Percentiles rank a stretch among this genome's conserved stretches.
Evolutionary conservation across 2,113 vertebrate genomes (phyloP).

Genomic region (Perca schrenkii): DNA sequence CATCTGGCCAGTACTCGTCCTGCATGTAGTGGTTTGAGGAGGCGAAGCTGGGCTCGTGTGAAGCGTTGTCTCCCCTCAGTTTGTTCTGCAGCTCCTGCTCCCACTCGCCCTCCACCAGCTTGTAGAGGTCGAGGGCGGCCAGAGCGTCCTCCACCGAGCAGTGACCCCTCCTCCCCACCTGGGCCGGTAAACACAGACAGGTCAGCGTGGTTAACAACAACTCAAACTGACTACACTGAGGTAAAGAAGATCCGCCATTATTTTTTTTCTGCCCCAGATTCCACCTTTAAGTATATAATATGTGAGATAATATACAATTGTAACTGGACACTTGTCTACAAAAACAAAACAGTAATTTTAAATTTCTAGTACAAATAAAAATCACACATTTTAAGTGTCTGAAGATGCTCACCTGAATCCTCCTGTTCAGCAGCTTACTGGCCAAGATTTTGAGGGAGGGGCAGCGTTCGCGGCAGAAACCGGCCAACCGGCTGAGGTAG

Average conservation of each 20-base stretch:
- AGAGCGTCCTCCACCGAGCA: conserved; percentile 92
- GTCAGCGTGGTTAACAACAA: not conserved
- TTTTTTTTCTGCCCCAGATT: no score
- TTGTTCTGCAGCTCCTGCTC: conserved; percentile 81
- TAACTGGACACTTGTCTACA: not conserved
- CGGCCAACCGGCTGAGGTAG: conserved; percentile 80
- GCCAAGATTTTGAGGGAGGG: conserved; percentile 90
- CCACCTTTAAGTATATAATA: not conserved
- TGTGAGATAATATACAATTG: not conserved
- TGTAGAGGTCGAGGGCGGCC: conserved; percentile 94
- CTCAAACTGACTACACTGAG: not conserved
- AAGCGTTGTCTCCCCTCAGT: conserved; percentile 32
- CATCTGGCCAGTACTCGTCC: conserved; percentile 92
- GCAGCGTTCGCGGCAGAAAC: conserved; percentile 51
- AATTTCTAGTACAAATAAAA: not conserved
- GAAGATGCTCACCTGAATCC: conserved; percentile 89
- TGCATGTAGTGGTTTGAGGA: conserved; percentile 91
- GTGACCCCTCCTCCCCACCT: conserved; percentile 90
- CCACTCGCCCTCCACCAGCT: conserved; percentile 92
- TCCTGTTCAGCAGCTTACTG: conserved; percentile 86
- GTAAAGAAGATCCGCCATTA: no score
- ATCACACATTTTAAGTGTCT: not conserved
- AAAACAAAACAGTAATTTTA: not conserved
- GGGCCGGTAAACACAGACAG: not conserved
- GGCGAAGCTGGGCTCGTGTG: conserved; percentile 59